Evolutionary conservation across 2,113 vertebrate species (phyloP).

Genomic region (Hippocampus abdominalis): DNA sequence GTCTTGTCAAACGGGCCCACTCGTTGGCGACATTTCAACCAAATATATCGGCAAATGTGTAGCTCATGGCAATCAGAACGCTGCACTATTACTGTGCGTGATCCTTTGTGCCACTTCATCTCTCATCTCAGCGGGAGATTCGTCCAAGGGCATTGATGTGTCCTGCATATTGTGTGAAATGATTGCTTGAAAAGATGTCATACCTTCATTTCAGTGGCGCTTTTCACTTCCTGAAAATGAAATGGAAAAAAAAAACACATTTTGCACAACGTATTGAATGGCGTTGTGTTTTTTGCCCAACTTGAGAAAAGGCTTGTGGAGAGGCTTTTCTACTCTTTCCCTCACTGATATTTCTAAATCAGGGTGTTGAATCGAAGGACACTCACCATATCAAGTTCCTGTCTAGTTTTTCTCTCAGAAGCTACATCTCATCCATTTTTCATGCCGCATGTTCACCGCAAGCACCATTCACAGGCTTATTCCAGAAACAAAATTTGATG

Average conservation of each 20-base stretch:
- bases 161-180: conserved; percentile 22
- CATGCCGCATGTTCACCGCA: conserved; percentile 51
- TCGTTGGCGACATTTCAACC: conserved; percentile 4
- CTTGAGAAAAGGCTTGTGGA: conserved; percentile 9
- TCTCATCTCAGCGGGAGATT: conserved; percentile 17
- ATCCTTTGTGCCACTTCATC: conserved; percentile 24
- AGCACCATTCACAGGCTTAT: conserved; percentile 28
- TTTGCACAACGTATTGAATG: conserved; percentile 22
- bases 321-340: conserved; percentile 21
- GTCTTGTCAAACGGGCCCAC: neutral
- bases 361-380: conserved; percentile 62
- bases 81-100: neutral
- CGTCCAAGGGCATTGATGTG: conserved; percentile 29
- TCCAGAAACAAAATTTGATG: conserved; percentile 22
- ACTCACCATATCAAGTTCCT: conserved; percentile 57
- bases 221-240: conserved; percentile 33
- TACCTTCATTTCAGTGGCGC: conserved; percentile 31
- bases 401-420: conserved; percentile 64
- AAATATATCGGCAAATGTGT: neutral
- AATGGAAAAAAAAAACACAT: conserved; percentile 28
- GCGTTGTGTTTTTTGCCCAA: conserved; percentile 18
- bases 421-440: conserved; percentile 67
- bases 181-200: conserved; percentile 19
- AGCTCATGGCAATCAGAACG: conserved; percentile 4
- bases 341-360: conserved; percentile 48